phyloP scores from a whole-genome alignment of 2,797 vertebrate genomes.

The Aselliscus stoliczkanus region DNA sequence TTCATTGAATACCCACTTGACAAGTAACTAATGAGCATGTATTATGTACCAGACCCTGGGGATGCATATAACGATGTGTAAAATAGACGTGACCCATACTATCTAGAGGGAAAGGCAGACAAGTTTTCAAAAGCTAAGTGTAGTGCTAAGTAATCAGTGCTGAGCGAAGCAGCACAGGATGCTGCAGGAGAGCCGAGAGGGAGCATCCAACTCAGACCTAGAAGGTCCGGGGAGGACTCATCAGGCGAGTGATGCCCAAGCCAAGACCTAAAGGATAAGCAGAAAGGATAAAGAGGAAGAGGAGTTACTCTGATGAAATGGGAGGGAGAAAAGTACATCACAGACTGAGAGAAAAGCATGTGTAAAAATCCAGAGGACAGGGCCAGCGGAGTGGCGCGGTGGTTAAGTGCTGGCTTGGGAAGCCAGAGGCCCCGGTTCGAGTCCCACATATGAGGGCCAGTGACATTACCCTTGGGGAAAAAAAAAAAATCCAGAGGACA shows the following conservation, averaged over 20 bases:
- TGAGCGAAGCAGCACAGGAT: neutral
- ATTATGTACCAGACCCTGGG: neutral
- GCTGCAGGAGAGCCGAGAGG: accelerated
- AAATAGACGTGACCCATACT: neutral
- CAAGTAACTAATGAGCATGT: neutral
- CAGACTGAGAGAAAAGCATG: neutral
- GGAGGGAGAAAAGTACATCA: neutral
- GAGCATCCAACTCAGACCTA: neutral
- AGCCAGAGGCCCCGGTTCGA: too few relatives aligned
- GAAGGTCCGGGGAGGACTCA: neutral
- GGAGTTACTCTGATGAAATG: neutral
- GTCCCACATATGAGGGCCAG: too few relatives aligned
- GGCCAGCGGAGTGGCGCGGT: too few relatives aligned
- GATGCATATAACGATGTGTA: neutral
- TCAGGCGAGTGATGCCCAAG: neutral
- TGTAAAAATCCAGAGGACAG: conserved; percentile 5
- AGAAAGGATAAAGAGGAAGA: neutral
- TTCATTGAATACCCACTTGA: conserved; percentile 14
- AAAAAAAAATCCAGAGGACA: conserved; percentile 6
- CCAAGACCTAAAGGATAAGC: neutral
- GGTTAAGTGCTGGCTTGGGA: too few relatives aligned
- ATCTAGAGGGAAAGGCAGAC: neutral
- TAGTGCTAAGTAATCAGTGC: neutral
- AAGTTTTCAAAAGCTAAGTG: neutral
- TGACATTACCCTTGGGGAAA: too few relatives aligned